Base-by-base conservation (phyloP, 1,140 invertebrate genomes). In the Drosophila tropicalis region DNA sequence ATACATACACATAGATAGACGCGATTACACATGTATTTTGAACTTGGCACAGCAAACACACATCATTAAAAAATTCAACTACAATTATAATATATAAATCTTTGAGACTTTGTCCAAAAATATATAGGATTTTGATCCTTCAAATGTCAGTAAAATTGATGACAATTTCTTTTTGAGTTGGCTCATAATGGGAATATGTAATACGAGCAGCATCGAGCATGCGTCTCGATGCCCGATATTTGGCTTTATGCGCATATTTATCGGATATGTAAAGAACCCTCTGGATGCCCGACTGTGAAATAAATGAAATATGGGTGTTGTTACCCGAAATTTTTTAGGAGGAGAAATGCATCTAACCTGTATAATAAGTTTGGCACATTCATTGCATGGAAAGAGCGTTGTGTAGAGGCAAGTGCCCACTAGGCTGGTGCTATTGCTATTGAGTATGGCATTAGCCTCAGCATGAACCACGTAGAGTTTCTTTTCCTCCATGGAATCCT, bases 301-400 rank as follows among this genome's bases (percentile, higher is more conserved):
- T 32, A n/a, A 9, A 39, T 32, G 29, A 15, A 9, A 41, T 29
- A 56, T 3, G 5, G 13, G 19, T 34, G 1, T 29, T 29, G 29
- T 29, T 15, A 15, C 13, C 12, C n/a, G 12, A 17, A 36, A 25
- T 25, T 17, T 36, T 15, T 13, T 9, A n/a, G 0, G 2, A 5
- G 3, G 5, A 29, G 47, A 29, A 29, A 17, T 39, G 12, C 3
- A 12, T 6, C 39, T 41, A 44, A 74, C 73, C 66, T 76, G 98
- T 87, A 99, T 98, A n/a, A 99, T 98, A 3, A 98, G 92, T 93
- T 99, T 99, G 0, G 98, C 97, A 94, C 98, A 99, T 92, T 99
- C 97, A 90, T 99, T 99, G 90, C 98, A 99, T 0, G 98, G 98
- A 92, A 99, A 99, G 6, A 98, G 91, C 0, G 94, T 95, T 0